Evolutionary conservation across 2,888 invertebrate species (phyloP).

Genomic region (Eugnorisma glareosa): DNA sequence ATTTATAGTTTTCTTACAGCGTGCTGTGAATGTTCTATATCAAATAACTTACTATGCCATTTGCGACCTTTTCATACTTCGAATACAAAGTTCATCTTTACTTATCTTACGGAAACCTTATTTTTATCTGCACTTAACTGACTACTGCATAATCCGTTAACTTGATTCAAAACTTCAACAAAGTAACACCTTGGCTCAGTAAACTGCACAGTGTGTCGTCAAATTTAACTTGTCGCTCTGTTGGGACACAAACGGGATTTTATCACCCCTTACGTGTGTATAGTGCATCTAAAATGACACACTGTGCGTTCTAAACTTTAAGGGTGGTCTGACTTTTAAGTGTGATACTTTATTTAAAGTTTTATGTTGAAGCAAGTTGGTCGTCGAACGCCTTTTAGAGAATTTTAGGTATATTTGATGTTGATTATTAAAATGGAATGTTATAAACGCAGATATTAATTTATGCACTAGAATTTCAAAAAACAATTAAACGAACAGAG

Average conservation of each 20-base stretch:
- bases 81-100: constrained; percentile 4
- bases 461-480: neutral
- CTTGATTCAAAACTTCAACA: constrained; percentile 44
- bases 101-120: constrained; percentile 2
- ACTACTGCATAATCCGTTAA: constrained; percentile 25
- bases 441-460: neutral
- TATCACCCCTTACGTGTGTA: constrained; percentile 35
- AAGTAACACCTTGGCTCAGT: constrained; percentile 39
- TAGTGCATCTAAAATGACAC: constrained; percentile 27
- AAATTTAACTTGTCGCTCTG: constrained; percentile 41
- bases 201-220: constrained; percentile 31
- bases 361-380: neutral
- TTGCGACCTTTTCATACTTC: neutral
- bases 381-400: neutral
- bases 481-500: too few species aligned
- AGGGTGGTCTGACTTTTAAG: neutral
- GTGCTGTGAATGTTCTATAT: neutral
- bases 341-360: constrained; percentile 13
- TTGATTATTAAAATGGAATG: neutral
- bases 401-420: neutral
- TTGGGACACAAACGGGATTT: constrained; percentile 28
- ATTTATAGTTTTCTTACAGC: neutral
- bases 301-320: constrained; percentile 6
- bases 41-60: neutral
- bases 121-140: constrained; percentile 40